These are phyloP conservation scores for Seira ritae DNA, from an alignment of 2,888 invertebrate species.

Conservation along the genomic window DNA sequence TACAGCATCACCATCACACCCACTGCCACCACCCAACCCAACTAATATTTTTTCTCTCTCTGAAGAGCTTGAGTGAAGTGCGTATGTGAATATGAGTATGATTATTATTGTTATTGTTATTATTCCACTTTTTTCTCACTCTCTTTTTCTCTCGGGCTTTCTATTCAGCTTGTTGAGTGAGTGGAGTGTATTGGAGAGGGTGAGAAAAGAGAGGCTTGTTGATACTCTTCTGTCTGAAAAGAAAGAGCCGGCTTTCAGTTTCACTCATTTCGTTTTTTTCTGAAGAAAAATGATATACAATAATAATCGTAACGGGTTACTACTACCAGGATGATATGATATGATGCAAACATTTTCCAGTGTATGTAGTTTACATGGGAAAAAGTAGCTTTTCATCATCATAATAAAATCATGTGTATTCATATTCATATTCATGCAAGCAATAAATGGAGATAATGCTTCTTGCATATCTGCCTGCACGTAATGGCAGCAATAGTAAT, in stretches of 20 bases:
- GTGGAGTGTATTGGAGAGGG: slow-evolving; percentile 3
- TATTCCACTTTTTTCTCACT: slow-evolving; percentile 47
- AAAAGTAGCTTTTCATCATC: slow-evolving; percentile 2
- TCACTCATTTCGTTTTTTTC: not conserved
- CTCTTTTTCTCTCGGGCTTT: not conserved
- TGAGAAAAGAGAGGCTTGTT: not conserved
- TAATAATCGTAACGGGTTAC: not conserved
- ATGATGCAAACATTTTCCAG: not conserved
- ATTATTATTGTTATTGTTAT: slow-evolving; percentile 65
- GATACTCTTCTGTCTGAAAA: not conserved
- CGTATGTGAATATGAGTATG: slow-evolving; percentile 50
- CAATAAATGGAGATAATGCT: slow-evolving; percentile 10
- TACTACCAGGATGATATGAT: too few species aligned
- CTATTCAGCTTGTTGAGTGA: slow-evolving; percentile 39
- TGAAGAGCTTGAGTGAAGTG: slow-evolving; percentile 19
- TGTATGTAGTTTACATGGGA: not conserved
- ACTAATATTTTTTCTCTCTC: not conserved
- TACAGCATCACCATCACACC: too few species aligned
- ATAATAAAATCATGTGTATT: slow-evolving; percentile 16
- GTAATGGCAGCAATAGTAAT: slow-evolving; percentile 35
- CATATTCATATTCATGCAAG: not conserved
- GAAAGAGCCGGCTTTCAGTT: slow-evolving; percentile 17
- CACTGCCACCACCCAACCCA: not conserved
- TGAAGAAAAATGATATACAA: not conserved
- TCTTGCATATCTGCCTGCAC: not conserved